Percentiles rank a stretch among this genome's conserved stretches.
Conservation (phyloP, 2,888 invertebrate genomes). For the Drosophila affinis region DNA sequence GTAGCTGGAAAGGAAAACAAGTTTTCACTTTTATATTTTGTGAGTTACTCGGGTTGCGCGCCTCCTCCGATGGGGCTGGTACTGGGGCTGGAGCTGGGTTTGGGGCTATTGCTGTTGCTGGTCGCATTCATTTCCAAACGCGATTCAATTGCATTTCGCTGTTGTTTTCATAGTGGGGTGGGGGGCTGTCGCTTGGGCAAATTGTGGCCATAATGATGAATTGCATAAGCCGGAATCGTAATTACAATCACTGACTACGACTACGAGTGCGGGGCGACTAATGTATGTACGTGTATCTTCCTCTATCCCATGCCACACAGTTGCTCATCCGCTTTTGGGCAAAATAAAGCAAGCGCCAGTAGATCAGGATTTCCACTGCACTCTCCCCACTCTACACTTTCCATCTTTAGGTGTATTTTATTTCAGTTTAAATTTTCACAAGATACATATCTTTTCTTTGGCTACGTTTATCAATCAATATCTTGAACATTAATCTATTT, state of each 20-base stretch:
- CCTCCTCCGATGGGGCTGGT: constrained; percentile 2
- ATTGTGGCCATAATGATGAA: constrained; percentile 67
- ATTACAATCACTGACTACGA: constrained; percentile 48
- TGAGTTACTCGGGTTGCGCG: constrained; percentile 58
- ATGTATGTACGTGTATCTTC: not conserved
- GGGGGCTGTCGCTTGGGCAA: constrained; percentile 41
- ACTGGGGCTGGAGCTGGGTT: not conserved
- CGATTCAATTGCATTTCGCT: constrained; percentile 67
- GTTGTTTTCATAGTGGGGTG: constrained; percentile 12
- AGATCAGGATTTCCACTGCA: not conserved
- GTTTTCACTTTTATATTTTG: constrained; percentile 71
- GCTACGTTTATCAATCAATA: not conserved
- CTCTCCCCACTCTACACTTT: not conserved
- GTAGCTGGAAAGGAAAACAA: constrained; percentile 58
- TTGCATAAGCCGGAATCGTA: constrained; percentile 72
- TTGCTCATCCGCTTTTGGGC: constrained; percentile 59
- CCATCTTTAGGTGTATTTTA: not conserved
- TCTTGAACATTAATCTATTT: too few species aligned
- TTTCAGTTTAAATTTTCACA: not conserved
- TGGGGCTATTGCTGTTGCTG: not conserved
- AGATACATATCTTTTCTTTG: not conserved
- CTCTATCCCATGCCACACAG: constrained; percentile 11
- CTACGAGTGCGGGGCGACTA: constrained; percentile 14
- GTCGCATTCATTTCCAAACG: constrained; percentile 71
- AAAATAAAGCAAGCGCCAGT: constrained; percentile 11